Conservation (phyloP, 2,888 invertebrate genomes). For the Caenorhabditis sulstoni region DNA sequence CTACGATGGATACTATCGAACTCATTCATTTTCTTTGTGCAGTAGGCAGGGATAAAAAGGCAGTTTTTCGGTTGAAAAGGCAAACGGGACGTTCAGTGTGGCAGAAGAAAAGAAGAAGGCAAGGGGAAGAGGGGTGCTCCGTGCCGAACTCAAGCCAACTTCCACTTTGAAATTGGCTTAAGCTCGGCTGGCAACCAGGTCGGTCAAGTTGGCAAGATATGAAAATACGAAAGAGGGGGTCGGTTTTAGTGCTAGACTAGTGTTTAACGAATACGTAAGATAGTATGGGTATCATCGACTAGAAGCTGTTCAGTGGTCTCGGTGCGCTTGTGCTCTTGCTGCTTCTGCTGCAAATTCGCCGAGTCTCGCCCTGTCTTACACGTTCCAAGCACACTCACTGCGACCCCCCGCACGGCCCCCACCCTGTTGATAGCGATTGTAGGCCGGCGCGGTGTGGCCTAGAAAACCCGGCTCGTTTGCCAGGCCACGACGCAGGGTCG, state of each 20-base stretch:
- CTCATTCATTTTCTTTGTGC: slow-evolving; percentile 8
- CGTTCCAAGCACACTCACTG: slow-evolving; percentile 15
- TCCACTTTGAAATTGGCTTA: no score
- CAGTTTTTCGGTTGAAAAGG: neutral
- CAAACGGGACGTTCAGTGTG: no score
- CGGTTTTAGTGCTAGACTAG: neutral
- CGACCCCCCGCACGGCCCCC: slow-evolving; percentile 62
- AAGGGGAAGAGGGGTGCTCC: neutral
- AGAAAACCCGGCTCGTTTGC: no score
- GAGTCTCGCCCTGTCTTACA: slow-evolving; percentile 32
- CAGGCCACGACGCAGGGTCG: no score
- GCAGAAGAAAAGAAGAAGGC: neutral
- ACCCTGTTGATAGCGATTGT: no score
- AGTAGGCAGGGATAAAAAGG: no score
- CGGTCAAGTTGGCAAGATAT: slow-evolving; percentile 12
- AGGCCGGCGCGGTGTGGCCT: slow-evolving; percentile 79
- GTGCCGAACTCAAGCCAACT: no score
- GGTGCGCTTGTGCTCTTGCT: slow-evolving; percentile 63
- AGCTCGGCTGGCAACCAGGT: no score
- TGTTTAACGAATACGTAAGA: slow-evolving; percentile 65
- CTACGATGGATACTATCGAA: slow-evolving; percentile 25
- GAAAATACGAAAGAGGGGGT: neutral
- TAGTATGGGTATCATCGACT: slow-evolving; percentile 72
- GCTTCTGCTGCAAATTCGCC: slow-evolving; percentile 53
- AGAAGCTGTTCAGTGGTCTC: slow-evolving; percentile 74